Evolutionary conservation across 2,797 vertebrate species (phyloP), one percentile per base, ranked within the genome.

Genomic region (Alosa sapidissima): DNA sequence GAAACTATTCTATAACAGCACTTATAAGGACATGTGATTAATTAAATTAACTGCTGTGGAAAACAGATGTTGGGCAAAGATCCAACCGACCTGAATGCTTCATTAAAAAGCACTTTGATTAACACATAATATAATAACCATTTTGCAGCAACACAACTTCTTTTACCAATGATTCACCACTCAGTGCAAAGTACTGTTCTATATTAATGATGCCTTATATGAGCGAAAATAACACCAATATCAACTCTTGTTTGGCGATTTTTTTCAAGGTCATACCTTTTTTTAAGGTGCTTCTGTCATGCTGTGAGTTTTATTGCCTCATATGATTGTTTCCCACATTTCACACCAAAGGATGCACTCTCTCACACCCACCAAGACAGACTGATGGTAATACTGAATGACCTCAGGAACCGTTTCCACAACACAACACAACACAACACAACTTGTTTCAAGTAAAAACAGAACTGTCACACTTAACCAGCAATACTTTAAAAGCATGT

Each of bases 351-450:
- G 5, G 19, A n/a, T 58, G 55, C 55, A 1, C 55, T 19, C 19
- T 58, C 55, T 58, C 51, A 52, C 51, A 16, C 16, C 3, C 2
- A 55, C 16, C 52, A 19, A 55, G 52, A 55, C 11, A 51, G 8
- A 11, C 52, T 55, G 52, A 55, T 19, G 16, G 19, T 16, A n/a
- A 58, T 58, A 21, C 55, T 58, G 55, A 58, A 36, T 41, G 33
- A 14, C 65, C 65, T 72, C 65, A 72, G 33, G 14, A 72, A 24
- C 28, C 19, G 24, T 72, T 72, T 72, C 33, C 68, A 72, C 68
- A 72, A 41, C 68, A 65, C 62, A 19, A 45, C 68, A 65, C 62
- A 19, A 45, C 68, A 72, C 68, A 72, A 41, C 68, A 65, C 62
- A 19, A 45, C 19, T 33, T 75, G 68, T 41, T 75, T 45, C 11